These are phyloP conservation scores for Pachydiplax longipennis DNA, from an alignment of 2,888 invertebrate species.

Conservation along the genomic window DNA sequence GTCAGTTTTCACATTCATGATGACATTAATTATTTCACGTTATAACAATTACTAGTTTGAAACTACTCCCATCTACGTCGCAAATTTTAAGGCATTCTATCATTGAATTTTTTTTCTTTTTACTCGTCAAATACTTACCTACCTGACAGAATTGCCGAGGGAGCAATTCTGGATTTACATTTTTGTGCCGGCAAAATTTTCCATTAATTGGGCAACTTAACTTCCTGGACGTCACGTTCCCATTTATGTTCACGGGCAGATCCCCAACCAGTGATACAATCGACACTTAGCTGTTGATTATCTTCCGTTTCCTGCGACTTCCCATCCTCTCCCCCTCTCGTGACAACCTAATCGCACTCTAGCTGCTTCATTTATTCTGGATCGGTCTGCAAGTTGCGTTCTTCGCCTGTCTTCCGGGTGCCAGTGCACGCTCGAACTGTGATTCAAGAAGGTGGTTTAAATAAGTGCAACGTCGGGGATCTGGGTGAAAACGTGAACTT, in stretches of 20 bases:
- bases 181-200: neutral
- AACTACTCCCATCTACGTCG: too few species aligned
- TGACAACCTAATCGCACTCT: neutral
- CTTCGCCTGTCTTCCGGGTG: constrained; percentile 18
- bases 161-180: too few species aligned
- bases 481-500: neutral
- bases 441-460: constrained; percentile 18
- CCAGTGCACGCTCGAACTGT: neutral
- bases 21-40: too few species aligned
- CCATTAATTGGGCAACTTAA: neutral
- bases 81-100: too few species aligned
- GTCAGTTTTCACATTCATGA: too few species aligned
- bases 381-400: neutral
- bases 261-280: neutral
- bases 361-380: neutral
- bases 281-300: neutral
- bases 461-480: neutral
- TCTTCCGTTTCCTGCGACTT: neutral
- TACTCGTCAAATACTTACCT: too few species aligned
- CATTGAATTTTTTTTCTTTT: too few species aligned
- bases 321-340: neutral
- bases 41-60: too few species aligned
- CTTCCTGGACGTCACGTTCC: neutral
- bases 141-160: too few species aligned
- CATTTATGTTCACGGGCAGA: neutral